A percentile compares a stretch with the other conserved stretches of the same genome.
These are phyloP conservation scores for Plectrocnemia conspersa DNA, from an alignment of 1,140 invertebrate species.

Conservation along the genomic window DNA sequence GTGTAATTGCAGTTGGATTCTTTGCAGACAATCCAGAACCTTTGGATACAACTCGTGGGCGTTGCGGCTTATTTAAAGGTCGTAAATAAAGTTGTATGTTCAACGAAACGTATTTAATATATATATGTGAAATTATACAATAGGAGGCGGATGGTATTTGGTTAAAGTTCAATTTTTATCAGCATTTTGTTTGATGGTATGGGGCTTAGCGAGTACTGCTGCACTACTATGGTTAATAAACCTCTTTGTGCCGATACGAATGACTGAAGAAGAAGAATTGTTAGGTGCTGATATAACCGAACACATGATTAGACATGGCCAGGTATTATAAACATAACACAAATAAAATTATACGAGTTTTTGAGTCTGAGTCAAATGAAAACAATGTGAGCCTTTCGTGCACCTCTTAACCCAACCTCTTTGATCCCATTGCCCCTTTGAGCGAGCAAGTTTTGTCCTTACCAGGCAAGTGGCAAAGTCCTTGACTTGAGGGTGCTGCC, in stretches of 20 bases:
- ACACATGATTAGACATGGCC: slow-evolving; percentile 66
- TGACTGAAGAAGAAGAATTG: slow-evolving; percentile 78
- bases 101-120: slow-evolving; percentile 5
- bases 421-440: slow-evolving; percentile 9
- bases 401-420: neutral
- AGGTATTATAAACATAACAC: slow-evolving; percentile 43
- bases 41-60: slow-evolving; percentile 70
- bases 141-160: slow-evolving; percentile 82
- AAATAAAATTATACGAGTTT: neutral
- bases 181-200: slow-evolving; percentile 62
- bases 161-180: slow-evolving; percentile 74
- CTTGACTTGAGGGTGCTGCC: no score
- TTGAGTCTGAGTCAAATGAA: neutral
- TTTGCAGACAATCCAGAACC: slow-evolving; percentile 84
- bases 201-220: slow-evolving; percentile 69
- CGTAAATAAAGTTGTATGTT: slow-evolving; percentile 13
- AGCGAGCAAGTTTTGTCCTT: neutral
- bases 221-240: slow-evolving; percentile 71
- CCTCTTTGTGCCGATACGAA: slow-evolving; percentile 73
- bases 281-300: slow-evolving; percentile 84
- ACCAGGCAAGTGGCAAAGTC: no score
- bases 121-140: slow-evolving; percentile 7
- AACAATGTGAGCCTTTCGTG: no score
- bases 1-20: slow-evolving; percentile 81
- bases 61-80: slow-evolving; percentile 77